A percentile compares a stretch with the other conserved stretches of the same genome.
Evolutionary conservation across 2,113 vertebrate genomes (phyloP).

Genomic region (Macrotis lagotis): DNA sequence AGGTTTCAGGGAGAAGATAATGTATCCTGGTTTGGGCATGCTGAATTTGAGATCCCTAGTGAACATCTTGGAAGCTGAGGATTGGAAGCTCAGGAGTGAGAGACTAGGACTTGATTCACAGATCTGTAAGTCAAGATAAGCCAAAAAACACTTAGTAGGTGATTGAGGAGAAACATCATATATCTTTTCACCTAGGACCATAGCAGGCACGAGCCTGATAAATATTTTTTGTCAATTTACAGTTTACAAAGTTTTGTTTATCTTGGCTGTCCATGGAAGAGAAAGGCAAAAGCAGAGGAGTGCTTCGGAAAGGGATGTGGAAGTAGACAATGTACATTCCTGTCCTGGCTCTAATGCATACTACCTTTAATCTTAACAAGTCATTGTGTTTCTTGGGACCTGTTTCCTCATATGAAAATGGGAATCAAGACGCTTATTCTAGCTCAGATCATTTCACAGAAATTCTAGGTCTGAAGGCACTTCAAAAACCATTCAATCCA

Average conservation of each 20-base stretch:
- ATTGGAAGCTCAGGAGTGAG: background rate
- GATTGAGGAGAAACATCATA: no score
- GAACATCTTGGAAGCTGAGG: background rate
- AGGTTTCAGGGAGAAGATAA: no score
- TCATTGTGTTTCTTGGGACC: background rate
- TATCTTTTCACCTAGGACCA: no score
- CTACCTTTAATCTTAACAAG: no score
- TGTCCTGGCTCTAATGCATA: no score
- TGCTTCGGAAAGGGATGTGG: background rate
- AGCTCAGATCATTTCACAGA: background rate
- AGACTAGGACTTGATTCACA: background rate
- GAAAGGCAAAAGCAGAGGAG: background rate
- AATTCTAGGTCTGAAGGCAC: background rate
- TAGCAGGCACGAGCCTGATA: no score
- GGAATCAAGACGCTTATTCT: background rate
- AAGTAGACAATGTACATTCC: background rate
- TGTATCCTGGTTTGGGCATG: background rate
- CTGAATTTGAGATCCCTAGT: background rate
- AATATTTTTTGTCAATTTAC: no score
- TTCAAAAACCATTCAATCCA: background rate
- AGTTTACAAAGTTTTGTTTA: background rate
- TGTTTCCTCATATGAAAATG: background rate
- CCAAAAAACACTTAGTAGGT: no score
- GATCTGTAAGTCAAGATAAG: background rate
- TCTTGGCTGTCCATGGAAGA: background rate